A percentile compares a stretch with the other conserved stretches of the same genome.
Conservation (phyloP, 1,140 invertebrate genomes). For the Schlechtendalia chinensis region DNA sequence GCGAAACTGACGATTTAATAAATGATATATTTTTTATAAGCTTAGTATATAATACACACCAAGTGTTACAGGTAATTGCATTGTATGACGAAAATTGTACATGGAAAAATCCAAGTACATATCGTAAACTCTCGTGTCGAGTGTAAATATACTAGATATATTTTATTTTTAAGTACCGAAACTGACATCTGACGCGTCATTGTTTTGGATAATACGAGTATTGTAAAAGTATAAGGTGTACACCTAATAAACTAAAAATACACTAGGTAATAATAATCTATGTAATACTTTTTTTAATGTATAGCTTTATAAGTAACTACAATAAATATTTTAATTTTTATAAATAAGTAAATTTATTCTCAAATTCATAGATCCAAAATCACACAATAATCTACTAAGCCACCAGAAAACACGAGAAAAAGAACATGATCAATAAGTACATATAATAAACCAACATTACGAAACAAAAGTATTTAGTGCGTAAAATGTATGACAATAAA, state of each 20-base stretch:
- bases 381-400: not conserved
- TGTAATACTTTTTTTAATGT: no score
- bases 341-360: not conserved
- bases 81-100: not conserved
- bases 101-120: not conserved
- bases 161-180: no score
- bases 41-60: not conserved
- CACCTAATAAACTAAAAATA: no score
- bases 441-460: not conserved
- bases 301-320: no score
- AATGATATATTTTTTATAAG: not conserved
- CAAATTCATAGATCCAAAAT: not conserved
- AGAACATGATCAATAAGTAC: not conserved
- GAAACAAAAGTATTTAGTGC: conserved; percentile 33
- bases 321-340: no score
- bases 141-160: no score
- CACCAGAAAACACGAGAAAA: not conserved
- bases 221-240: no score
- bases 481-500: not conserved
- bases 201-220: no score
- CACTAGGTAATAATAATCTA: no score
- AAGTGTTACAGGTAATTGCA: not conserved
- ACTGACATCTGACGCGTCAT: no score
- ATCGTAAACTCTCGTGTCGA: not conserved
- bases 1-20: not conserved